phyloP scores from a whole-genome alignment of 2,797 vertebrate species.

The Harpagifer antarcticus region DNA sequence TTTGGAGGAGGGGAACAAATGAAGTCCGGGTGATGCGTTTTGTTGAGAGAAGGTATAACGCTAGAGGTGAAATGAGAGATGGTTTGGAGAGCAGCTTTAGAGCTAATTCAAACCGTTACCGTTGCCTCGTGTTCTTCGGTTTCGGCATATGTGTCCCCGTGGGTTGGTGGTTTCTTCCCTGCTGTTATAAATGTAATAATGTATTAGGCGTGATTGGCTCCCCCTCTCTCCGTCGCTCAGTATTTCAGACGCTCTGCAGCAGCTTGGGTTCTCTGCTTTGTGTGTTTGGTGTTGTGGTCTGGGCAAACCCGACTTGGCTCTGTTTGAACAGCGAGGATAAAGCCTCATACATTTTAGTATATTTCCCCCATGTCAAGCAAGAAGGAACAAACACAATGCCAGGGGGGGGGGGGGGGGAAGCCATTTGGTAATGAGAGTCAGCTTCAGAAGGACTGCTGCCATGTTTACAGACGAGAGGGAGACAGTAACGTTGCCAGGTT shows the following conservation, averaged over 20 bases:
- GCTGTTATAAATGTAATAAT: constrained; percentile 63
- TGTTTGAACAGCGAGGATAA: constrained; percentile 72
- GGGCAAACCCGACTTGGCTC: constrained; percentile 63
- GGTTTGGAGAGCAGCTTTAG: constrained; percentile 15
- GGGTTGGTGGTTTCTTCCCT: constrained; percentile 48
- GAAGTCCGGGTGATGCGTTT: constrained; percentile 9
- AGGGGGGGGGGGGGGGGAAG: constrained; percentile 4
- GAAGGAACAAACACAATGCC: constrained; percentile 77
- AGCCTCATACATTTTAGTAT: constrained; percentile 82
- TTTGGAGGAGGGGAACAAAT: constrained; percentile 24
- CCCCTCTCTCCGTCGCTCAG: constrained; percentile 16
- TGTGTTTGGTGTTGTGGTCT: constrained; percentile 52
- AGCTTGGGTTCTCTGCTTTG: constrained; percentile 30
- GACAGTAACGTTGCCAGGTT: constrained; percentile 45
- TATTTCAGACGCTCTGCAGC: constrained; percentile 49
- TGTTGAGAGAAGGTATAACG: constrained; percentile 17
- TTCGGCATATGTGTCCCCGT: constrained; percentile 36
- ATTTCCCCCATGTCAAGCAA: constrained; percentile 75
- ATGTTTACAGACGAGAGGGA: constrained; percentile 40
- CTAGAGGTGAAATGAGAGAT: background rate
- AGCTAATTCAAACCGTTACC: constrained; percentile 20
- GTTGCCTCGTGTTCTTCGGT: constrained; percentile 30
- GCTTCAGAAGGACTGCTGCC: constrained; percentile 47
- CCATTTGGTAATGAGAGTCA: constrained; percentile 61
- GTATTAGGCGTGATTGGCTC: constrained; percentile 57